A percentile compares a stretch with the other conserved stretches of the same genome.
These are phyloP conservation scores for Rhagoletis pomonella DNA, from an alignment of 1,140 invertebrate genomes.

Conservation along the genomic window DNA sequence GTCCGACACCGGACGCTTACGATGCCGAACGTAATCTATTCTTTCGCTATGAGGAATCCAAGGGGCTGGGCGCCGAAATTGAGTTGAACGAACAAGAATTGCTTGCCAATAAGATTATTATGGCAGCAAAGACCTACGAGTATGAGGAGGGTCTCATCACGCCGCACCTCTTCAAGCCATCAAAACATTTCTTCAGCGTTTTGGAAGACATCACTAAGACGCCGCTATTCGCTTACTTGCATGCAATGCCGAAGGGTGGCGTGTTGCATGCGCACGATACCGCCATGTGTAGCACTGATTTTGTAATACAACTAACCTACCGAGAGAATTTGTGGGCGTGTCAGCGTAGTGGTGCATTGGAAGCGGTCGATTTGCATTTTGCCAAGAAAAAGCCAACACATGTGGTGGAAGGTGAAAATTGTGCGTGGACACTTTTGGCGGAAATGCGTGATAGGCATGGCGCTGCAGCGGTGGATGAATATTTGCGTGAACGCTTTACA, in stretches of 20 bases:
- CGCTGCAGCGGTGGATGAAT: constrained; percentile 76
- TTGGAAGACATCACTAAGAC: constrained; percentile 79
- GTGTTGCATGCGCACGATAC: constrained; percentile 85
- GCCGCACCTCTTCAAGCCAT: constrained; percentile 79
- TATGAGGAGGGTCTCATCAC: constrained; percentile 77
- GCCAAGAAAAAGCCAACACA: constrained; percentile 68
- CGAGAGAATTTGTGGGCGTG: constrained; percentile 83
- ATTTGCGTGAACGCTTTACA: constrained; percentile 78
- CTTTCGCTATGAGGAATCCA: constrained; percentile 67
- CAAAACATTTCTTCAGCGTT: constrained; percentile 80
- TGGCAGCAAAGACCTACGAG: constrained; percentile 80
- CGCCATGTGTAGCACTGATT: constrained; percentile 79
- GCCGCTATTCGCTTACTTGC: constrained; percentile 80
- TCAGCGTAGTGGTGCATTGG: constrained; percentile 65
- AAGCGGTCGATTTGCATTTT: constrained; percentile 73
- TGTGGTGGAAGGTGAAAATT: constrained; percentile 63
- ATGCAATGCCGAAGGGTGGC: constrained; percentile 82
- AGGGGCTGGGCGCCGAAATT: constrained; percentile 74
- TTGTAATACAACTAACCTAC: constrained; percentile 81
- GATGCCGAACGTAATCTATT: constrained; percentile 63
- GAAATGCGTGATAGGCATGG: constrained; percentile 75
- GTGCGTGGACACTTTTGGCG: constrained; percentile 78
- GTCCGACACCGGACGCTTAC: constrained; percentile 67
- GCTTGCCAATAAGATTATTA: constrained; percentile 80
- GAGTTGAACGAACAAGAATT: constrained; percentile 77